phyloP scores from a whole-genome alignment of 2,888 invertebrate genomes.

The Hydrotaea diabolus region DNA sequence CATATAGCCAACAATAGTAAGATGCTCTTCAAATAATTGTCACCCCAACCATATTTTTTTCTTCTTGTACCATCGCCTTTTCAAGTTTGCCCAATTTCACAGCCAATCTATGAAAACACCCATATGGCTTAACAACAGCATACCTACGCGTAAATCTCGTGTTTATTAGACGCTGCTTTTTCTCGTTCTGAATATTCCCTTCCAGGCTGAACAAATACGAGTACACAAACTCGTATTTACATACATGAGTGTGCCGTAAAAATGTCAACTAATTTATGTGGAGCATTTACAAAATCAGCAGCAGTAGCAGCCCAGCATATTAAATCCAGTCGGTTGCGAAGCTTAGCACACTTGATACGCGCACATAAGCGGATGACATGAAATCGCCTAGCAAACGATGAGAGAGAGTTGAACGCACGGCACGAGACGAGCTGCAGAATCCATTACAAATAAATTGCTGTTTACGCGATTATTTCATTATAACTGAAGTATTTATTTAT shows the following conservation, averaged over 20 bases:
- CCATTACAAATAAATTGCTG: constrained; percentile 49
- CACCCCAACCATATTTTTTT: no score
- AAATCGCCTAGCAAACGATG: not conserved
- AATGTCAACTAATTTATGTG: constrained; percentile 54
- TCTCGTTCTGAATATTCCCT: no score
- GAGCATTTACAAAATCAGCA: constrained; percentile 45
- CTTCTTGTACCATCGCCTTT: no score
- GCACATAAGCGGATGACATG: not conserved
- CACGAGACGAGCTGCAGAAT: constrained; percentile 45
- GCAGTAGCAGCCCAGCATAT: not conserved
- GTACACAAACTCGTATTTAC: constrained; percentile 46
- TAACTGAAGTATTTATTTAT: constrained; percentile 52
- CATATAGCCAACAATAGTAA: no score
- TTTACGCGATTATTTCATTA: constrained; percentile 26
- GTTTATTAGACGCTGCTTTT: not conserved
- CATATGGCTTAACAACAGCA: not conserved
- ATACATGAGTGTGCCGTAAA: constrained; percentile 20
- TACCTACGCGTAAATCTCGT: not conserved
- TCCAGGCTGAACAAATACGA: not conserved
- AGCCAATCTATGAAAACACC: not conserved
- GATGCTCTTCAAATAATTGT: no score
- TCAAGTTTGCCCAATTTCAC: not conserved
- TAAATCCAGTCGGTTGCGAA: not conserved
- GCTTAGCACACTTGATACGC: not conserved
- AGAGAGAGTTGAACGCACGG: not conserved